These are phyloP conservation scores for Leucoma salicis DNA, from an alignment of 2,888 invertebrate genomes.

Conservation along the genomic window DNA sequence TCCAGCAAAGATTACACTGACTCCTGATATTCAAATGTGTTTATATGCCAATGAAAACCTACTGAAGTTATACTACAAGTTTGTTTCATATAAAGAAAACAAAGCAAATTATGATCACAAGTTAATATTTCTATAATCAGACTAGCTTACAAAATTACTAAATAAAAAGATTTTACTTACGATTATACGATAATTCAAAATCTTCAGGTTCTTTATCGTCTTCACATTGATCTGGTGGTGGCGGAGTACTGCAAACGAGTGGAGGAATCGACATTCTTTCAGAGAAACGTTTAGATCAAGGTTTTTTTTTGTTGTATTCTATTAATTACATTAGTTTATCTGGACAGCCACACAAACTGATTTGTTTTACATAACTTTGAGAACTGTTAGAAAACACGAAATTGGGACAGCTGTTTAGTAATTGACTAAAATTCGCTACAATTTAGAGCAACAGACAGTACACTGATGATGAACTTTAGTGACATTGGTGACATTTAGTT, in stretches of 20 bases:
- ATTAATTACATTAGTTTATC: conserved; percentile 28
- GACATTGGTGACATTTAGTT: too few species aligned
- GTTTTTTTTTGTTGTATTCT: conserved; percentile 27
- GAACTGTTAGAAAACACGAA: conserved; percentile 22
- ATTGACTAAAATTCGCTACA: conserved; percentile 62
- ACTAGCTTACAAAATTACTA: not conserved
- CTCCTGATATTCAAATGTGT: too few species aligned
- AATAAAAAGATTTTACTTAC: conserved; percentile 51
- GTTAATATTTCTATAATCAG: not conserved
- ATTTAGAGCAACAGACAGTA: too few species aligned
- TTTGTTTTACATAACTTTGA: conserved; percentile 21
- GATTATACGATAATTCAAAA: conserved; percentile 68
- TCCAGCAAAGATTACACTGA: too few species aligned
- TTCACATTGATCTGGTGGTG: conserved; percentile 84
- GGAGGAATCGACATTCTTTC: conserved; percentile 84
- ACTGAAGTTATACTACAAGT: too few species aligned
- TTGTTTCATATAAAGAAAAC: too few species aligned
- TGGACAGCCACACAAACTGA: conserved; percentile 13
- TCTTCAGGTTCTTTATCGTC: conserved; percentile 83
- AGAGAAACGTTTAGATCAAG: conserved; percentile 33
- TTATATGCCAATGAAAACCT: too few species aligned
- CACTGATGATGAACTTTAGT: conserved; percentile 29
- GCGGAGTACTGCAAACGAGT: conserved; percentile 85
- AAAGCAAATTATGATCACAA: not conserved
- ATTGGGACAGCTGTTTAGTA: conserved; percentile 70